Conservation (phyloP, 2,797 vertebrate species). For the Alcedo quadribrachys region DNA sequence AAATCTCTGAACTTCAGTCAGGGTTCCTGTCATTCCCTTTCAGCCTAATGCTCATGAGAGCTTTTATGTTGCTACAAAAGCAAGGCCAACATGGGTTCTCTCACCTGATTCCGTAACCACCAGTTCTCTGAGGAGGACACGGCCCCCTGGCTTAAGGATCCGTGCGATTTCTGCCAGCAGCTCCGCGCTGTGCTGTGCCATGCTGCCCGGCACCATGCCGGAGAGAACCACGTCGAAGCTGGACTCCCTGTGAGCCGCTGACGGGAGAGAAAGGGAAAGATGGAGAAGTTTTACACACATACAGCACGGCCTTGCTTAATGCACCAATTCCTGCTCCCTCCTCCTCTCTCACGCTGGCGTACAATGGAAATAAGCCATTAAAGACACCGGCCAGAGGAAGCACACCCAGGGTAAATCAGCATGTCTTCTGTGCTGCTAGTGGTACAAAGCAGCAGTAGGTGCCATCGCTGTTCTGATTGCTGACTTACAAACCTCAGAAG, state of each 20-base stretch:
- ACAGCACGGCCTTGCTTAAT: neutral
- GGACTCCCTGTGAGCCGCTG: constrained; percentile 87
- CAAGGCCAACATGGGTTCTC: neutral
- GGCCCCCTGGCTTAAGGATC: constrained; percentile 89
- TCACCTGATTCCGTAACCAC: constrained; percentile 81
- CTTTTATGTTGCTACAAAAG: neutral
- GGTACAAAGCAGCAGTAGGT: neutral
- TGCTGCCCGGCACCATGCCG: constrained; percentile 81
- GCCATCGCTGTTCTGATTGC: rapidly evolving
- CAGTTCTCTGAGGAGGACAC: constrained; percentile 85
- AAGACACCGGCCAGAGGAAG: neutral
- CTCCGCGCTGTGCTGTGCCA: constrained; percentile 81
- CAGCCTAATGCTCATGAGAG: neutral
- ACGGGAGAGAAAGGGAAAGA: neutral
- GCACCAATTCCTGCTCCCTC: neutral
- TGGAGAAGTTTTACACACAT: neutral
- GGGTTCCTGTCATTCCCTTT: neutral
- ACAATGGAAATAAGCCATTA: neutral
- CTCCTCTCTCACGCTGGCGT: neutral
- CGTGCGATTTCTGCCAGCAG: constrained; percentile 87
- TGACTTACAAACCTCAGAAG: neutral
- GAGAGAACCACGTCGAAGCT: constrained; percentile 88
- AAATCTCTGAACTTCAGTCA: rapidly evolving
- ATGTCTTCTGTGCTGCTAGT: neutral
- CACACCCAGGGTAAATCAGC: rapidly evolving